Evolutionary conservation across 2,113 vertebrate species (phyloP).

Genomic region (Phyllostomus discolor): DNA sequence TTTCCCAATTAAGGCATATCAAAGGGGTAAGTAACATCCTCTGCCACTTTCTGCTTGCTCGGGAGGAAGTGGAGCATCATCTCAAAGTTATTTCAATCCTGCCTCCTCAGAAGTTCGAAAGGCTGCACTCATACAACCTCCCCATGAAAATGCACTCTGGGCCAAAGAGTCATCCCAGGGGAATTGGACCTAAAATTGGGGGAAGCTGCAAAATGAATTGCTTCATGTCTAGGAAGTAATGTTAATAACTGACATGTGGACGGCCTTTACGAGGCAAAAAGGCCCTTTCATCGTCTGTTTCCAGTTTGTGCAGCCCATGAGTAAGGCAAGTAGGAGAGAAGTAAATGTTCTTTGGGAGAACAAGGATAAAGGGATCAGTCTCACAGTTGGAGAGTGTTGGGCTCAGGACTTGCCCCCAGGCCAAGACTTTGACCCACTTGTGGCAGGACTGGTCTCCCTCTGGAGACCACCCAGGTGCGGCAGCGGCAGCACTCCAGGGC

Average conservation of each 20-base stretch:
- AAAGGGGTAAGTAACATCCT: not conserved
- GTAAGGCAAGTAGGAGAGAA: not conserved
- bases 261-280: not conserved
- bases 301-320: not conserved
- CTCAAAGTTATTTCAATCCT: not conserved
- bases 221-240: not conserved
- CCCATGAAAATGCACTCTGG: not conserved
- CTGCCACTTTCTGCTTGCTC: not conserved
- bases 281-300: not conserved
- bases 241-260: not conserved
- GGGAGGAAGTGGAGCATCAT: not conserved
- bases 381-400: not conserved
- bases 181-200: not conserved
- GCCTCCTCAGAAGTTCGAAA: not conserved
- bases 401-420: not conserved
- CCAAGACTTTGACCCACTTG: not conserved
- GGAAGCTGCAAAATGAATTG: not conserved
- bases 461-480: not conserved
- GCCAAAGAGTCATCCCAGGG: not conserved
- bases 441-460: not conserved
- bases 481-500: not conserved
- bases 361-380: not conserved
- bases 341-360: not conserved
- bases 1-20: not conserved
- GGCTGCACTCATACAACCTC: not conserved